Evolutionary conservation across 2,888 invertebrate genomes (phyloP).

Genomic region (Phortica magna): DNA sequence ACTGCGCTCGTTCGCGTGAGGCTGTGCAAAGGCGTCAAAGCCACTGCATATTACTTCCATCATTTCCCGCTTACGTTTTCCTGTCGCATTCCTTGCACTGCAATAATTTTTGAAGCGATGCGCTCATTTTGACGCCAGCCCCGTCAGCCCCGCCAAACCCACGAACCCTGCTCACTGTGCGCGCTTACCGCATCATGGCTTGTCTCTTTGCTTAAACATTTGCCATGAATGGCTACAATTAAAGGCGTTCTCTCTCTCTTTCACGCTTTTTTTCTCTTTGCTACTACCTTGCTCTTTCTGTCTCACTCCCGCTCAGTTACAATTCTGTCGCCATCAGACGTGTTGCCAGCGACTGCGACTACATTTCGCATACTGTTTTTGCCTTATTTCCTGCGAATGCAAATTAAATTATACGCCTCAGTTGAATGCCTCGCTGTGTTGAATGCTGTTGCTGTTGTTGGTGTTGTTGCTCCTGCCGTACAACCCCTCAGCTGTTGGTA

Average conservation of each 20-base stretch:
- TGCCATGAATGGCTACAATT: conserved; percentile 4
- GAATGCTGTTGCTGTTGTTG: background rate
- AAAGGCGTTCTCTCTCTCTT: background rate
- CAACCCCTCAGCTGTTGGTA: background rate
- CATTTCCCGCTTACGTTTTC: background rate
- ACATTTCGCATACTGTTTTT: conserved; percentile 21
- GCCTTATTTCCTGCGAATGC: conserved; percentile 27
- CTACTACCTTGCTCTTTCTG: background rate
- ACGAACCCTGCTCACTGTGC: background rate
- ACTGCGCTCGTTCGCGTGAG: background rate
- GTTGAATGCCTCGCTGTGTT: conserved; percentile 11
- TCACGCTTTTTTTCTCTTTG: background rate
- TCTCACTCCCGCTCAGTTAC: background rate
- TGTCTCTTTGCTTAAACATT: background rate
- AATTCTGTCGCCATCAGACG: background rate
- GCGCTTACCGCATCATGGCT: no score
- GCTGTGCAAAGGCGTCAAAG: background rate
- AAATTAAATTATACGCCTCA: conserved; percentile 34
- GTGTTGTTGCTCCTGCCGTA: background rate
- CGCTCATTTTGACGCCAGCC: background rate
- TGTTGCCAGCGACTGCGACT: background rate
- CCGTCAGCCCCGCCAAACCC: background rate
- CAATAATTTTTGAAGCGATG: background rate
- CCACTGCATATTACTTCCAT: background rate
- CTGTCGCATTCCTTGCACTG: background rate